Conservation (phyloP, 2,888 invertebrate species). For the Dasypolia templi region DNA sequence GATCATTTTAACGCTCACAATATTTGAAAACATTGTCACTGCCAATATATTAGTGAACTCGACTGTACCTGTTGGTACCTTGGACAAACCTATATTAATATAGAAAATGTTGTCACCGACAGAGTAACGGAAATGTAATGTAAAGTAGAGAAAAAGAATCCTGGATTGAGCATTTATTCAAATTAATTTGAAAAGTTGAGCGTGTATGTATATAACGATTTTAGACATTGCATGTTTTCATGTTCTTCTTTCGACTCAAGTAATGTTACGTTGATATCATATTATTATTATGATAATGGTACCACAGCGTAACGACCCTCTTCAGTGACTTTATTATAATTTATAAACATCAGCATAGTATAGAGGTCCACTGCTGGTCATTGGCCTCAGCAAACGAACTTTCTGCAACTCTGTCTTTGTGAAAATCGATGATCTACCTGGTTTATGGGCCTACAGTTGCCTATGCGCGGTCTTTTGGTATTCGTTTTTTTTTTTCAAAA, state of each 20-base stretch:
- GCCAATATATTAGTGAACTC: too few species aligned
- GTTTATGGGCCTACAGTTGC: too few species aligned
- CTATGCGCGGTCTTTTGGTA: too few species aligned
- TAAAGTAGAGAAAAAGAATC: conserved; percentile 11
- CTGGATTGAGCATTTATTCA: conserved; percentile 5
- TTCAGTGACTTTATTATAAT: neutral
- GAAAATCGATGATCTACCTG: too few species aligned
- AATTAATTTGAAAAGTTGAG: conserved; percentile 46
- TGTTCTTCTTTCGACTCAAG: conserved; percentile 25
- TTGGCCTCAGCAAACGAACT: neutral
- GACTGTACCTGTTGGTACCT: neutral
- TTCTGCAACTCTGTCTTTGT: neutral
- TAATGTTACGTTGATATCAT: conserved; percentile 15
- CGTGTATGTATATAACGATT: conserved; percentile 19
- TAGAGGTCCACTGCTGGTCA: neutral
- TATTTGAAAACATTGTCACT: too few species aligned
- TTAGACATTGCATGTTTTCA: conserved; percentile 35
- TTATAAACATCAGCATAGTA: neutral
- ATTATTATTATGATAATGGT: neutral
- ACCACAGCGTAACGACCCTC: neutral
- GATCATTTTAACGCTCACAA: too few species aligned
- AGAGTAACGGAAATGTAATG: conserved; percentile 27
- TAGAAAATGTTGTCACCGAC: conserved; percentile 8
- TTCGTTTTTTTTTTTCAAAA: neutral
- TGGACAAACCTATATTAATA: conserved; percentile 6